Evolutionary conservation across 2,113 vertebrate species (phyloP), one percentile per base, ranked within the genome.

Genomic region (Misgurnus anguillicaudatus): DNA sequence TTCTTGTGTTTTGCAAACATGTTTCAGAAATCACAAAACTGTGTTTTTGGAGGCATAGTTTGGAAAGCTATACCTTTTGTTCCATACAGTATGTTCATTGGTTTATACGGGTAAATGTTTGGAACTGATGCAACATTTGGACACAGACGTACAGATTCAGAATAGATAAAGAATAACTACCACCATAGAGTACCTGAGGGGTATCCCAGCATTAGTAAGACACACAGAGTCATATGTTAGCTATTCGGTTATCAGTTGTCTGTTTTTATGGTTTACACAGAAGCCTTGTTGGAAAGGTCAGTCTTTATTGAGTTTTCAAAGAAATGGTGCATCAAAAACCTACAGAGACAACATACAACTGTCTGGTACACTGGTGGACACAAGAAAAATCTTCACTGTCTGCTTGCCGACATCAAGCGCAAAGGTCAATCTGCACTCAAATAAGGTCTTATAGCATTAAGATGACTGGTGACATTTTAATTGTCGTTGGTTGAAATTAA

Each of bases 231-330:
- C 21, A 3, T 38, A 11, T 60, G 78, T 84, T 67, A 63, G 74
- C 84, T 75, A 57, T 79, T 66, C 80, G 84, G 78, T 77, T 60
- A 45, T 77, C 58, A 51, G 86, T 85, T 55, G 63, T 80, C 63
- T 42, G 68, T 74, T 42, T 19, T 77, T 62, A 77, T 77, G 83
- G 73, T 85, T 89, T 88, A 83, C 71, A 75, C 48, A n/a, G 67
- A 86, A 81, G 45, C 85, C 80, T 89, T 60, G 24, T 75, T 65
- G 75, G 88, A 89, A 91, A 91, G 89, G 90, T 91, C 41, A 79
- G 82, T 66, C 74, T 87, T 85, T 89, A 13, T 16, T 75, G 17
- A 85, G 75, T 80, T 85, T 85, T 85, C 51, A 65, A 38, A 31
- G 65, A 83, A 84, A 84, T 84, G 42, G 68, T 65, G 62, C 42